Conservation (phyloP, 2,797 vertebrate genomes). For the Alca torda region DNA sequence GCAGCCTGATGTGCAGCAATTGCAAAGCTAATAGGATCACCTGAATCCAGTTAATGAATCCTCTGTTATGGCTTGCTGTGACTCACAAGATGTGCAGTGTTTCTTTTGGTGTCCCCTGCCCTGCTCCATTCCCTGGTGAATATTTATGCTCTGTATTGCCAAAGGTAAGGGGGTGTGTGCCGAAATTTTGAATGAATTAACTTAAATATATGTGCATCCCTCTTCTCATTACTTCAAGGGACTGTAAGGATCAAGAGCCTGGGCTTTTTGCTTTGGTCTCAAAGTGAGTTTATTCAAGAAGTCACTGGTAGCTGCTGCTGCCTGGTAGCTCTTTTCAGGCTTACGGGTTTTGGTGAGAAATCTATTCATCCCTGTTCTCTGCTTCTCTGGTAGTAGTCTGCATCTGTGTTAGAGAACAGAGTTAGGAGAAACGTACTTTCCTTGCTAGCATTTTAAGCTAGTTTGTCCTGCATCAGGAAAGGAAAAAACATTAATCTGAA, state of each 20-base stretch:
- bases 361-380: not conserved
- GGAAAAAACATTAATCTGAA: not conserved
- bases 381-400: not conserved
- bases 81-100: constrained; percentile 32
- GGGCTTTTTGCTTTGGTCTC: constrained; percentile 20
- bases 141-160: constrained; percentile 26
- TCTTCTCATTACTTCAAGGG: constrained; percentile 9
- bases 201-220: constrained; percentile 18
- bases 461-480: not conserved
- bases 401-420: not conserved
- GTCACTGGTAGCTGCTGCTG: not conserved
- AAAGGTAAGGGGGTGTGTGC: constrained; percentile 8
- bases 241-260: not conserved
- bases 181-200: constrained; percentile 33
- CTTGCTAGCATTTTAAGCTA: not conserved
- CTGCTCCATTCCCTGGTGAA: constrained; percentile 40
- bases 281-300: not conserved
- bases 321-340: not conserved
- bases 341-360: not conserved
- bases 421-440: not conserved
- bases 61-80: constrained; percentile 33
- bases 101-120: constrained; percentile 24
- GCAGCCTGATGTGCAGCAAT: constrained; percentile 57
- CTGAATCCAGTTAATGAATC: constrained; percentile 66
- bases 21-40: constrained; percentile 63